phyloP scores from a whole-genome alignment of 2,888 invertebrate genomes.

The Plutella xylostella region DNA sequence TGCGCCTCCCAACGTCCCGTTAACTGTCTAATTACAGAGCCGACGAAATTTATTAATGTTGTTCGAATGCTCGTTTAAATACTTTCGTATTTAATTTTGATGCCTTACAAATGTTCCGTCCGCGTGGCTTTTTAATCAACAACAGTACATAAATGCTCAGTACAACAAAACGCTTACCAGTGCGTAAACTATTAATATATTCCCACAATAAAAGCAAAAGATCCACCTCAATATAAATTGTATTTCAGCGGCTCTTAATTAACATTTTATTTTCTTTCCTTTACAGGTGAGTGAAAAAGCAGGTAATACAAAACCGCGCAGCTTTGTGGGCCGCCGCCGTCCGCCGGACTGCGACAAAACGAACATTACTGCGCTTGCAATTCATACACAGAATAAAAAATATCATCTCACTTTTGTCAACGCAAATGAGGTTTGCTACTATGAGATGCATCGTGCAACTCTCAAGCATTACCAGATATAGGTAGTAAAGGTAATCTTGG shows the following conservation, averaged over 20 bases:
- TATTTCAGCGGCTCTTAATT: constrained; percentile 65
- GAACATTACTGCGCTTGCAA: constrained; percentile 63
- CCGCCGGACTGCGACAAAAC: constrained; percentile 28
- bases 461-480: too few species aligned
- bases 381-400: constrained; percentile 55
- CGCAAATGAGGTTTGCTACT: constrained; percentile 62
- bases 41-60: too few species aligned
- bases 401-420: constrained; percentile 64
- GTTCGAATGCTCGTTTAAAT: too few species aligned
- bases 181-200: not conserved
- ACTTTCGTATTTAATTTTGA: too few species aligned
- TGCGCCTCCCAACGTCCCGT: not conserved
- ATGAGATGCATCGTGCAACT: too few species aligned
- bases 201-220: not conserved
- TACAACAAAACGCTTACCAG: too few species aligned
- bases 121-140: too few species aligned
- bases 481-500: too few species aligned
- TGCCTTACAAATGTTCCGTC: too few species aligned
- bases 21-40: not conserved
- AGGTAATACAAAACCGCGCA: constrained; percentile 50
- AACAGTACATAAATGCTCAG: too few species aligned
- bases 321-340: constrained; percentile 43
- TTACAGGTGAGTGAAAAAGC: constrained; percentile 64
- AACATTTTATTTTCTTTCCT: constrained; percentile 67
- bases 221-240: constrained; percentile 35